Base-by-base conservation (phyloP, 2,888 invertebrate genomes). In the Xestobium rufovillosum region DNA sequence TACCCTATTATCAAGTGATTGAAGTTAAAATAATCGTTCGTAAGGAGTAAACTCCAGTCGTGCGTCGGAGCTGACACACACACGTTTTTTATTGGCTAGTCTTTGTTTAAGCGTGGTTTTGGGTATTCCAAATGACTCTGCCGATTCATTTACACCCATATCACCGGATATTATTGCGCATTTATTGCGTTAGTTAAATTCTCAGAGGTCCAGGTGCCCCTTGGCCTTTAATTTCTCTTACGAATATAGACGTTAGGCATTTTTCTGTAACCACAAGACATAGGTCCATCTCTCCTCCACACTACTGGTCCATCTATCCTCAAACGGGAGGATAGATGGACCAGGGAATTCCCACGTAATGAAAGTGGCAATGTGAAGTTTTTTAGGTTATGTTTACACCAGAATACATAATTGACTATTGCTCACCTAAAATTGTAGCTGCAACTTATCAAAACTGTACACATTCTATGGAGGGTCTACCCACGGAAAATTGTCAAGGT, bases 261-360 rank as follows among this genome's bases (percentile, higher is more conserved):
- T 6, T 8, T 19, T 19, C 23, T 19, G 23, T n/a, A 19, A 19
- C 23, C 6, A 19, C 6, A 19, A 19, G n/a, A 19, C 6, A 19
- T 19, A 19, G 23, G 23, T 8, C 23, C 23, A 19, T 19, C 6
- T 19, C 28, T 28, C 12, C 28, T 28, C 28, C 8, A 8, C 23
- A 28, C 12, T 10, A 10, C 10, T 28, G 28, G 28, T 6, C 28
- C 28, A 28, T 28, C 28, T 28, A 28, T 28, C 10, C 28, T 28
- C 10, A 10, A 12, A 6, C 8, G 28, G 28, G 8, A 28, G 28
- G 28, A 28, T n/a, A 28, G 28, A 28, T 10, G 28, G 28, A 10
- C 28, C 28, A 19, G 23, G 23, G 23, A 6, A n/a, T 19, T 19
- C n/a, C n/a, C n/a, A n/a, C n/a, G n/a, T n/a, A n/a, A n/a, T n/a